Evolutionary conservation across 2,888 invertebrate species (phyloP), one percentile per base, ranked within the genome.

Genomic region (Caenorhabditis parvicauda): DNA sequence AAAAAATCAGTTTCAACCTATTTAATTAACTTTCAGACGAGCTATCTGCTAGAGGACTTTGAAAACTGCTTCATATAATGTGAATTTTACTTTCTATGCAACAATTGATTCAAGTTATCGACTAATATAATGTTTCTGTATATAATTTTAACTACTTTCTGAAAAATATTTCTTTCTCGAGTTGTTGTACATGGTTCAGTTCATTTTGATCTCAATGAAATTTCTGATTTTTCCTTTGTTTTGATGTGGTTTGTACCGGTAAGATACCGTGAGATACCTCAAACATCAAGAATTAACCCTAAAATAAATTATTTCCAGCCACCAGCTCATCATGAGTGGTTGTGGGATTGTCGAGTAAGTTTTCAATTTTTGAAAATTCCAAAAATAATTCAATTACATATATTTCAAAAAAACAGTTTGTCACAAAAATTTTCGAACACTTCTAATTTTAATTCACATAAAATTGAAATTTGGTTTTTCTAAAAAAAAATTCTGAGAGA

Each of bases 271-370:
- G 6, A 38, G 21, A n/a, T n/a, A n/a, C n/a, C n/a, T n/a, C n/a
- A n/a, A 25, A 28, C 14, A 21, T 32, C 44, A 19, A 29, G 29
- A 45, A 12, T 24, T 19, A 28, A 46, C 39, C 29, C 28, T 48
- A 27, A 14, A 17, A 41, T 24, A 21, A 12, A 44, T 27, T 3
- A 25, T 22, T 32, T 28, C 42, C 25, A 27, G 28, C 17, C 35
- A 29, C 52, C 52, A 51, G 22, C 49, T 28, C 6, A 68, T 68
- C 66, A 66, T 64, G 50, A 67, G 70, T 54, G 66, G 70, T 50
- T 70, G 70, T 55, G 70, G 70, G 12, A 68, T 70, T 38, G 59
- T 52, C 28, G 64, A 64, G 70, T 70, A 39, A 60, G 60, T 51
- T 32, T 32, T 28, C 21, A 41, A 25, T 35, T 17, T 6, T 12